Conservation (phyloP, 2,888 invertebrate species). For the Dinocampus coccinellae region DNA sequence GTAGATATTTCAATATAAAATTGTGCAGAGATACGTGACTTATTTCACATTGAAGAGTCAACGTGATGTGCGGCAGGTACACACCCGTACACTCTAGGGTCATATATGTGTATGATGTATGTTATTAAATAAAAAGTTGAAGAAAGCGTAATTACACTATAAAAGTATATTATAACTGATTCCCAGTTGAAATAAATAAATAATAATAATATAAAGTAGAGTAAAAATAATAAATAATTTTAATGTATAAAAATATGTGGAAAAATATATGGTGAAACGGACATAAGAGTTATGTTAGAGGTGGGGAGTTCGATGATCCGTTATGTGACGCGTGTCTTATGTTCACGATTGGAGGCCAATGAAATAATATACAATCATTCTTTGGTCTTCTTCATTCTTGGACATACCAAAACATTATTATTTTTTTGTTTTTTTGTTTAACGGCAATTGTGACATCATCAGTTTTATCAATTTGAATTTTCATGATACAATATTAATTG, state of each 20-base stretch:
- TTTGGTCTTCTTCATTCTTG: constrained; percentile 43
- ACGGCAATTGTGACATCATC: too few relatives aligned
- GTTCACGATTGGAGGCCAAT: constrained; percentile 37
- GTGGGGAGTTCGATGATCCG: constrained; percentile 59
- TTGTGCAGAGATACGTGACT: constrained; percentile 16
- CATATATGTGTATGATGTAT: too few relatives aligned
- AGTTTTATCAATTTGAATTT: too few relatives aligned
- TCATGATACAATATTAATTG: too few relatives aligned
- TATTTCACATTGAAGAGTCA: constrained; percentile 25
- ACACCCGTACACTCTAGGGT: constrained; percentile 8
- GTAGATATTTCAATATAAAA: neutral
- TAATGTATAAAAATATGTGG: neutral
- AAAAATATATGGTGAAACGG: too few relatives aligned
- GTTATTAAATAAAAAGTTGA: too few relatives aligned
- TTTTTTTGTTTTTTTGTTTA: too few relatives aligned
- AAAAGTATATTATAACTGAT: too few relatives aligned
- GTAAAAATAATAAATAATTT: too few relatives aligned
- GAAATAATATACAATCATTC: constrained; percentile 20
- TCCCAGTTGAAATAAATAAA: too few relatives aligned
- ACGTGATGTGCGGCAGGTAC: constrained; percentile 24
- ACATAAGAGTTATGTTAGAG: constrained; percentile 26
- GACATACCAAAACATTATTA: constrained; percentile 43
- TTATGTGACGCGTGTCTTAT: constrained; percentile 56
- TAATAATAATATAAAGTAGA: too few relatives aligned
- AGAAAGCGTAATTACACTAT: too few relatives aligned